A percentile compares a stretch with the other conserved stretches of the same genome.
Conservation (phyloP, 2,797 vertebrate genomes). For the Arctocebus calabarensis region DNA sequence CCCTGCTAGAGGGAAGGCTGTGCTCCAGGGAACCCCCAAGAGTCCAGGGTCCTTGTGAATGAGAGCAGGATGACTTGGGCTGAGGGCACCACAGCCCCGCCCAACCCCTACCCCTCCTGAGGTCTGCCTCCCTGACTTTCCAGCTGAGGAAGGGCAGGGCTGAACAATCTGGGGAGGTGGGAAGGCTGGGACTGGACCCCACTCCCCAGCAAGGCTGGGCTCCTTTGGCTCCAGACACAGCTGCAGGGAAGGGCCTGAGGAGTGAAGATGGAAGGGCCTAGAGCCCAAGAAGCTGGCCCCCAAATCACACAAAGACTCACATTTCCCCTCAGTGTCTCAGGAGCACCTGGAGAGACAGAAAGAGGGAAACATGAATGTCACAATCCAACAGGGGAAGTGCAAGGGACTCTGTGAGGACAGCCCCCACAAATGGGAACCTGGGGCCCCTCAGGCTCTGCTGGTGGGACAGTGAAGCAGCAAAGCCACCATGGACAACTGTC, state of each 20-base stretch:
- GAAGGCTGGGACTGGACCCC: neutral
- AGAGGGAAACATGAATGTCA: neutral
- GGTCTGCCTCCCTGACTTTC: neutral
- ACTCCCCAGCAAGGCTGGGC: neutral
- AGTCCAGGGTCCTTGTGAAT: neutral
- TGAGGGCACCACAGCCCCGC: accelerated
- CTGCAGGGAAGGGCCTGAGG: neutral
- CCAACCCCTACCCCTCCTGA: neutral
- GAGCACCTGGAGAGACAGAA: constrained; percentile 52
- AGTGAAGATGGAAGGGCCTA: neutral
- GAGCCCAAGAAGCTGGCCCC: neutral
- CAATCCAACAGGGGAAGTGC: neutral
- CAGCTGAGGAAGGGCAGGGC: neutral
- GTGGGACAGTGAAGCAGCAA: neutral
- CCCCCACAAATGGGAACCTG: accelerated
- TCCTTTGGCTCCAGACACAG: neutral
- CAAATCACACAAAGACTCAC: constrained; percentile 62
- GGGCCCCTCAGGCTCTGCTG: neutral
- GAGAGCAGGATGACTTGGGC: neutral
- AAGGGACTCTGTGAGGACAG: neutral
- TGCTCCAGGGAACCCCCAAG: neutral
- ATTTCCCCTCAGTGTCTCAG: constrained; percentile 46
- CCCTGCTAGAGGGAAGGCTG: neutral
- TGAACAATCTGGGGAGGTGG: neutral
- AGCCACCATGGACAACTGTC: neutral